These are phyloP conservation scores for Pollimyrus isidori DNA, from an alignment of 2,113 vertebrate species.

Conservation along the genomic window DNA sequence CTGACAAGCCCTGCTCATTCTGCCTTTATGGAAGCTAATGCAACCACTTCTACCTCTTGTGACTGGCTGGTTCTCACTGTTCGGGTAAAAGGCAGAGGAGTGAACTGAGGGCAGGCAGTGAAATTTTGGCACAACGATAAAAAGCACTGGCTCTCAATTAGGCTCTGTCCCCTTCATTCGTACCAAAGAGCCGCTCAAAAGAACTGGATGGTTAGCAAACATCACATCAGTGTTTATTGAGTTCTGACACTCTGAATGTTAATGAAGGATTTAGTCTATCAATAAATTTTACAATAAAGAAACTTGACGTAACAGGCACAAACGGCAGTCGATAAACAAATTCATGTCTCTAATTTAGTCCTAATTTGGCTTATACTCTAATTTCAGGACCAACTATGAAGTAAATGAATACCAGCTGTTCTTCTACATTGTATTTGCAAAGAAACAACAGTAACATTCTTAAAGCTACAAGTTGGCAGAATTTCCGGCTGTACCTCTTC, in stretches of 20 bases:
- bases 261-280: neutral
- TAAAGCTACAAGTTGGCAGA: neutral
- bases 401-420: neutral
- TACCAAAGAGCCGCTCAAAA: neutral
- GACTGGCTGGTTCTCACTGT: neutral
- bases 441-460: neutral
- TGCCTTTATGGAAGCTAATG: neutral
- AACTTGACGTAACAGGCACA: neutral
- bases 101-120: neutral
- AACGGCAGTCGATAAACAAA: neutral
- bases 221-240: neutral
- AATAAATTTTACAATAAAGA: neutral
- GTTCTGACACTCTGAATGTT: neutral
- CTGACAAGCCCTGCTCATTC: neutral
- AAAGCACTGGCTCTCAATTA: neutral
- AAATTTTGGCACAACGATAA: neutral
- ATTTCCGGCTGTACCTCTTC: neutral
- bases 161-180: neutral
- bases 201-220: neutral
- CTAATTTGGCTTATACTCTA: neutral
- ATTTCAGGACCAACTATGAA: neutral
- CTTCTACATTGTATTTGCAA: neutral
- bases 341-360: neutral
- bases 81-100: neutral
- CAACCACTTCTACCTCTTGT: neutral